Conservation (phyloP, 2,888 invertebrate genomes). For the Rhagonycha lutea region DNA sequence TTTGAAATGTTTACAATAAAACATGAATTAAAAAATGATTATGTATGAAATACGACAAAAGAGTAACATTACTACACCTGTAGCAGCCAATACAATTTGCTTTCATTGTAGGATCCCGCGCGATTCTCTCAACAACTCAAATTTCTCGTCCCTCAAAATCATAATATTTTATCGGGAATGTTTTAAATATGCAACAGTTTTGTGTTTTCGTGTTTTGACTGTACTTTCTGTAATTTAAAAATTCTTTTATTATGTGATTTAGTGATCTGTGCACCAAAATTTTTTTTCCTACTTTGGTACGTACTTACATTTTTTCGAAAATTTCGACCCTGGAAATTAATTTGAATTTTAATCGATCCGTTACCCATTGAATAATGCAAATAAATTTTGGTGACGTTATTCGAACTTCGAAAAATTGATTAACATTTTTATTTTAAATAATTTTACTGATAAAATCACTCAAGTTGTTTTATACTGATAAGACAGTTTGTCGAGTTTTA, state of each 20-base stretch:
- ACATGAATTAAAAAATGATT: slow-evolving; percentile 11
- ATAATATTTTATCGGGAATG: not conserved
- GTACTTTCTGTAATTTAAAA: not conserved
- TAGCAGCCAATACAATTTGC: not conserved
- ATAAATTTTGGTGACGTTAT: not conserved
- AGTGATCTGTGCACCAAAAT: not conserved
- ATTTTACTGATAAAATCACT: not conserved
- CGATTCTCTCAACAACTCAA: not conserved
- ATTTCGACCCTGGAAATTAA: not conserved
- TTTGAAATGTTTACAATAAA: slow-evolving; percentile 2
- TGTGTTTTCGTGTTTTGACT: not conserved
- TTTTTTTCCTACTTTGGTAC: not conserved
- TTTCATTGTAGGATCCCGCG: not conserved
- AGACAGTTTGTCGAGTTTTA: not conserved
- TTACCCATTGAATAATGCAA: not conserved
- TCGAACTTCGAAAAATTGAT: not conserved
- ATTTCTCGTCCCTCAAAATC: not conserved
- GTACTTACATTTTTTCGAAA: not conserved
- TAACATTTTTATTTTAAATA: not conserved
- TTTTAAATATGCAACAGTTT: not conserved
- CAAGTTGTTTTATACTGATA: not conserved
- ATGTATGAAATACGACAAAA: slow-evolving; percentile 6
- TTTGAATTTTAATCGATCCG: not conserved
- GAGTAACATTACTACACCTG: not conserved
- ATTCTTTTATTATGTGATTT: not conserved